Evolutionary conservation across 2,113 vertebrate genomes (phyloP), one percentile per base, ranked within the genome.

Genomic region (Catharus minimus): DNA sequence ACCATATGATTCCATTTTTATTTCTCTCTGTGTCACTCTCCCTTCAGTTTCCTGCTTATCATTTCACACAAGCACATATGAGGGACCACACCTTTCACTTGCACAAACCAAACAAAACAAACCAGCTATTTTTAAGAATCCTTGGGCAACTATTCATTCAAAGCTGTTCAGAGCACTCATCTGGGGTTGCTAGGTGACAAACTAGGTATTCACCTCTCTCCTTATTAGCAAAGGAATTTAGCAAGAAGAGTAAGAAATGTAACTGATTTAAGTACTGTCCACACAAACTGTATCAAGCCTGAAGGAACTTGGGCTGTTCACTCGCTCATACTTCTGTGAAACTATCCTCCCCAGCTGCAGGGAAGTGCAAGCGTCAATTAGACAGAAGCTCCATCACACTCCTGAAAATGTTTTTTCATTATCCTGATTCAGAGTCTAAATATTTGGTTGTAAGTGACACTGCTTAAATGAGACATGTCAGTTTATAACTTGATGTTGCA

Each of bases 351-450:
- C 83, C 86, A 92, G 50, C 66, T 89, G 74, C 62, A 87, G 67
- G 43, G 66, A 93, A 89, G 47, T 82, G 78, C 66, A 92, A 89
- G 44, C 87, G 64, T 93, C 89, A 92, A 62, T 93, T 86, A 92
- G 66, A 83, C 13, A 85, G 74, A 87, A 95, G 52, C 67, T 87
- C 55, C 55, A 79, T 62, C 90, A 93, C 78, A 82, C 39, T 89
- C 91, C 47, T 84, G 47, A 85, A 87, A 93, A 93, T 92, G 81
- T 85, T 92, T 92, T 92, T 93, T 92, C 84, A 89, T 96, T 93
- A 95, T 79, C 39, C 64, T 87, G 95, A 93, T 90, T 85, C 53
- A 15, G 67, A 92, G 92, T 95, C 95, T 93, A 94, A 96, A 95
- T 95, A 94, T 94, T 95, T 95, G 50, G 74, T 84, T 93, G 26